Base-by-base conservation (phyloP, 2,888 invertebrate genomes). In the Rapana venosa region DNA sequence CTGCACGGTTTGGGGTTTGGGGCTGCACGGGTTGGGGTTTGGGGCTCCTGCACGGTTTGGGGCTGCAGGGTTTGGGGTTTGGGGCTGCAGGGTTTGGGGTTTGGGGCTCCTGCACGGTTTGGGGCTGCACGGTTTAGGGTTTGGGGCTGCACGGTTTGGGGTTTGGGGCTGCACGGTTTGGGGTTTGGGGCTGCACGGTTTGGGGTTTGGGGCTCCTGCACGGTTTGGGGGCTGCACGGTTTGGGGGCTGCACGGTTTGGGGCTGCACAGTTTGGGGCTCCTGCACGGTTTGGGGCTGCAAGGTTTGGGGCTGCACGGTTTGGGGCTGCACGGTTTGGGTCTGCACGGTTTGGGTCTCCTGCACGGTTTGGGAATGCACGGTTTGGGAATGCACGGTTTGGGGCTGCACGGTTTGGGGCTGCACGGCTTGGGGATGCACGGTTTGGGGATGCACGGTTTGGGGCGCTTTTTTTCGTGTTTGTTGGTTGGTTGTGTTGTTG, bases 301-400 rank as follows among this genome's bases (percentile, higher is more conserved):
- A 47, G 13, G 83, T 36, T 36, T 83, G 83, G 13, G 83, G 13
- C 47, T 83, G 83, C 17, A 47, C 22, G 83, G 17, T 15, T 36
- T 36, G 13, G 83, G n/a, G n/a, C n/a, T n/a, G n/a, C n/a, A n/a
- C 17, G 66, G 66, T 66, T 66, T 2, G 15, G 22, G 15, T 15
- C 15, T 20, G 66, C 22, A 2, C 22, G 13, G 83, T 36, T 36
- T 36, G 47, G 8, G n/a, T 0, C n/a, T 26, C 20, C 77, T n/a
- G 30, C n/a, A n/a, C n/a, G n/a, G n/a, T n/a, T n/a, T n/a, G n/a
- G n/a, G n/a, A n/a, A n/a, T n/a, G n/a, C n/a, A n/a, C n/a, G 83
- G 99, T 97, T 93, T 93, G 88, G 47, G 47, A 15, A 47, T 4
- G 83, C 47, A 26, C 36, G 47, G 11, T 20, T 36, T 36, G 83